Evolutionary conservation across 2,888 invertebrate species (phyloP).

Genomic region (Brachyptera risi): DNA sequence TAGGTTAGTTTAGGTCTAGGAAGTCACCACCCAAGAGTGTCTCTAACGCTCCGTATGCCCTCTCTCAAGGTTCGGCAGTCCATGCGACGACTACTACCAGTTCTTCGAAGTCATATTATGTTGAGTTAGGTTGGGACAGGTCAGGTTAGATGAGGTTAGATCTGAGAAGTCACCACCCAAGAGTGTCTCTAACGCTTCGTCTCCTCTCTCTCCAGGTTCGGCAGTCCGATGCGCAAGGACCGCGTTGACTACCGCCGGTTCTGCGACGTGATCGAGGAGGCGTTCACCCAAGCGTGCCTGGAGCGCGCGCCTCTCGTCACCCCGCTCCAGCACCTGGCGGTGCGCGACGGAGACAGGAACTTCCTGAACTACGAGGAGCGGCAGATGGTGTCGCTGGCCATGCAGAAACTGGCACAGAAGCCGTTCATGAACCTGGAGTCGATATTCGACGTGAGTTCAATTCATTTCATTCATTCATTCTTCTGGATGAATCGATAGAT

Average conservation of each 20-base stretch:
- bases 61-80: too few relatives aligned
- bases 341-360: conserved; percentile 55
- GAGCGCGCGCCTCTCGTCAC: conserved; percentile 63
- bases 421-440: conserved; percentile 66
- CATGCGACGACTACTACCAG: too few relatives aligned
- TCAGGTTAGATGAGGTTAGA: too few relatives aligned
- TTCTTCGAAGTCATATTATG: too few relatives aligned
- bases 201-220: conserved; percentile 51
- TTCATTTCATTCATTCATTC: too few relatives aligned
- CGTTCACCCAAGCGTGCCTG: conserved; percentile 60
- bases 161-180: too few relatives aligned
- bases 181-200: background rate
- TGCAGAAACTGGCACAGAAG: conserved; percentile 62
- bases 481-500: too few relatives aligned
- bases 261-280: conserved; percentile 62
- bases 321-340: conserved; percentile 67
- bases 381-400: conserved; percentile 56
- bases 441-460: conserved; percentile 55
- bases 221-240: conserved; percentile 52
- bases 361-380: conserved; percentile 75
- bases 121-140: too few relatives aligned
- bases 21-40: too few relatives aligned
- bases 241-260: conserved; percentile 60
- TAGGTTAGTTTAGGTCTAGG: too few relatives aligned
- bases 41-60: too few relatives aligned